phyloP scores from a whole-genome alignment of 2,888 invertebrate genomes.

The Synergus gifuensis region DNA sequence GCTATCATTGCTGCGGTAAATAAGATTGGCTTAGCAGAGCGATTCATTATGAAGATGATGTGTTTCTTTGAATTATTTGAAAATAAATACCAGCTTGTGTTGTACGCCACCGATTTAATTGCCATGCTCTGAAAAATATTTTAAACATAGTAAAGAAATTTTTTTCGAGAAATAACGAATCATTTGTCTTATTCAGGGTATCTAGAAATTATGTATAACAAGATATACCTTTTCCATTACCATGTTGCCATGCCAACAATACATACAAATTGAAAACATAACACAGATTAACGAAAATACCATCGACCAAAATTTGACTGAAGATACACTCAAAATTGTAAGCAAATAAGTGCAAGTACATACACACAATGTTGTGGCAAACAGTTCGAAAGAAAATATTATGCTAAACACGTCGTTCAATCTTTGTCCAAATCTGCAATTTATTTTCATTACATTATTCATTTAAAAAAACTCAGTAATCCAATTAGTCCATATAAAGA shows the following conservation, averaged over 20 bases:
- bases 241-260: conserved; percentile 4
- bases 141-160: neutral
- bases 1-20: conserved; percentile 63
- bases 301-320: conserved; percentile 13
- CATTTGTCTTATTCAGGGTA: neutral
- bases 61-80: conserved; percentile 53
- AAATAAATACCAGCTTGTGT: conserved; percentile 62
- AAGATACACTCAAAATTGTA: neutral
- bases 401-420: neutral
- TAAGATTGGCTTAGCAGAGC: conserved; percentile 59
- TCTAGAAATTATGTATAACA: neutral
- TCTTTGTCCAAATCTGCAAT: neutral
- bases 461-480: neutral
- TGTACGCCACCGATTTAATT: conserved; percentile 59
- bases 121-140: conserved; percentile 55
- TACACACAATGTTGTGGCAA: neutral
- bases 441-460: no score
- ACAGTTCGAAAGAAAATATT: neutral
- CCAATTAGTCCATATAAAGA: neutral
- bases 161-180: conserved; percentile 52
- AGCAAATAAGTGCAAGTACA: conserved; percentile 1
- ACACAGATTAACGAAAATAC: neutral
- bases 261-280: conserved; percentile 13
- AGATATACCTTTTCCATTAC: conserved; percentile 18
- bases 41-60: conserved; percentile 61